phyloP scores from a whole-genome alignment of 2,113 vertebrate species.

The Sapajus apella region DNA sequence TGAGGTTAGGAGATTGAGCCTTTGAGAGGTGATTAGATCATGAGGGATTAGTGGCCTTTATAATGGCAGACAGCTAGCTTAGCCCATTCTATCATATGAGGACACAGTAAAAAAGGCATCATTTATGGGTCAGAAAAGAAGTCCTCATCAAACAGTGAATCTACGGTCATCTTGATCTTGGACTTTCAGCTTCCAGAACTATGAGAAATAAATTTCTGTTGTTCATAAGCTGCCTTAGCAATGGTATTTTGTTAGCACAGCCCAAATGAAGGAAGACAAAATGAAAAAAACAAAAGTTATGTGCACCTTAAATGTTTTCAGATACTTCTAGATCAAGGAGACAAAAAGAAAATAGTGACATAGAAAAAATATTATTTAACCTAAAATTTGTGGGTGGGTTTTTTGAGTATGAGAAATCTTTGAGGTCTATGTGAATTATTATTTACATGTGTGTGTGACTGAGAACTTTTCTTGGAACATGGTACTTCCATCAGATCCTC shows the following conservation, averaged over 20 bases:
- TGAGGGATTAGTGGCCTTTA: neutral
- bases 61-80: neutral
- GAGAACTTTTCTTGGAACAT: neutral
- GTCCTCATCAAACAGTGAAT: neutral
- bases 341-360: neutral
- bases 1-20: neutral
- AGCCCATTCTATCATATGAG: neutral
- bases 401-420: neutral
- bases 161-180: neutral
- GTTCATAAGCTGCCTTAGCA: neutral
- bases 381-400: neutral
- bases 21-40: neutral
- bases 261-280: neutral
- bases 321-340: neutral
- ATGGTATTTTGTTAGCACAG: neutral
- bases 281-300: neutral
- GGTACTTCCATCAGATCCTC: neutral
- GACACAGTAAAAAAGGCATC: neutral
- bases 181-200: neutral
- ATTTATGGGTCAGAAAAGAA: neutral
- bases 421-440: neutral
- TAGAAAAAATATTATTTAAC: neutral
- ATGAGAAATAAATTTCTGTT: neutral
- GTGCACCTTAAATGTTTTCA: neutral
- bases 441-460: neutral